Evolutionary conservation across 2,113 vertebrate genomes (phyloP).

Genomic region (Globicephala melas): DNA sequence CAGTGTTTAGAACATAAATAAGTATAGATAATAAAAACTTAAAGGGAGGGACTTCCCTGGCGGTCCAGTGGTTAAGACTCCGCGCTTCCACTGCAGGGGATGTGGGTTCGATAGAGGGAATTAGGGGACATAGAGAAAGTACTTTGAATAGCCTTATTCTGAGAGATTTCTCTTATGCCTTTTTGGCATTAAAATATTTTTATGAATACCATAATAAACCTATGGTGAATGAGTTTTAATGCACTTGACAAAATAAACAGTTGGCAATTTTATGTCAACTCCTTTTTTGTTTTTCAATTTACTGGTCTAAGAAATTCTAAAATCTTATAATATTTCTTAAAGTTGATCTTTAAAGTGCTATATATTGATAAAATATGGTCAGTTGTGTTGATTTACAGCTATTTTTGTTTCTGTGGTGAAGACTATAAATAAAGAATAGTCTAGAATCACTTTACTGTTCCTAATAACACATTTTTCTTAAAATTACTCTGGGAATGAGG

Average conservation of each 20-base stretch:
- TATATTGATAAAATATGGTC: background rate
- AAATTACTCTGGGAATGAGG: background rate
- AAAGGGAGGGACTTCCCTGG: background rate
- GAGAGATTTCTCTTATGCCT: background rate
- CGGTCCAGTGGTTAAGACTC: background rate
- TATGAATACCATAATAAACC: background rate
- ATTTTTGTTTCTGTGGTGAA: background rate
- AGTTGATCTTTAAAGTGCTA: background rate
- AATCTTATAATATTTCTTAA: background rate
- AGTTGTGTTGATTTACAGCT: background rate
- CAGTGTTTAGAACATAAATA: background rate
- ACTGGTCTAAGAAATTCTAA: background rate
- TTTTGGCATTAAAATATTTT: conserved; percentile 39
- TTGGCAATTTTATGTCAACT: background rate
- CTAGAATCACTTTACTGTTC: background rate
- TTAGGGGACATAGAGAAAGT: conserved; percentile 11
- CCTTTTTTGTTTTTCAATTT: background rate
- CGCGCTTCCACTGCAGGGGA: background rate
- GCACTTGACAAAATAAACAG: background rate
- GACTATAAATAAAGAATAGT: conserved; percentile 7
- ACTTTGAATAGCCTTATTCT: background rate
- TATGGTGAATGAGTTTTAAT: background rate
- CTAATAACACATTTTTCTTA: conserved; percentile 10
- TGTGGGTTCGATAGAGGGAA: background rate
- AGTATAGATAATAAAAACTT: background rate